These are phyloP conservation scores for Danio albolineatus DNA, from an alignment of 2,797 vertebrate genomes.

Conservation along the genomic window DNA sequence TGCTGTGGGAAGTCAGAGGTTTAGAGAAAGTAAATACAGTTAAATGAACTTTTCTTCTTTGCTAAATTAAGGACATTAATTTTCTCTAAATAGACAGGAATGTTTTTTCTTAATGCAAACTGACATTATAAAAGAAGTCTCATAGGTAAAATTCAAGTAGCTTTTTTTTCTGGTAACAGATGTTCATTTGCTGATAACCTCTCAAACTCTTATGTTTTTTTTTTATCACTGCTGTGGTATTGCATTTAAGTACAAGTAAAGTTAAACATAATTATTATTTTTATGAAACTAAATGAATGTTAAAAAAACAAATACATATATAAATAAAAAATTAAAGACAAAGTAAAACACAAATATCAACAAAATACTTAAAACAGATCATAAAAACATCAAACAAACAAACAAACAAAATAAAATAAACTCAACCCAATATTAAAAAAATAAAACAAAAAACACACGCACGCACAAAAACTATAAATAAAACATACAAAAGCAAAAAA, in stretches of 20 bases:
- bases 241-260: not conserved
- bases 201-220: not conserved
- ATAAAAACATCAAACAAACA: too few species aligned
- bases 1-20: not conserved
- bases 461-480: too few species aligned
- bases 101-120: not conserved
- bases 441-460: too few species aligned
- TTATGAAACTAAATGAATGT: too few species aligned
- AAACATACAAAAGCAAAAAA: too few species aligned
- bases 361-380: too few species aligned
- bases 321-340: too few species aligned
- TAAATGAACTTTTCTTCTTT: not conserved
- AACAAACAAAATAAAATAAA: too few species aligned
- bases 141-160: not conserved
- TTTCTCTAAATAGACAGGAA: not conserved
- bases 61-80: not conserved
- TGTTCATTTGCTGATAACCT: not conserved
- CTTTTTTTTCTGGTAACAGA: not conserved
- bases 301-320: too few species aligned
- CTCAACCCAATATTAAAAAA: too few species aligned
- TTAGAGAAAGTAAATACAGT: not conserved
- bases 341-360: too few species aligned
- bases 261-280: not conserved
- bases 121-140: not conserved
- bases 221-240: not conserved